Percentiles rank a stretch among this genome's conserved stretches.
phyloP scores from a whole-genome alignment of 2,113 vertebrate genomes.

The Pavo muticus region DNA sequence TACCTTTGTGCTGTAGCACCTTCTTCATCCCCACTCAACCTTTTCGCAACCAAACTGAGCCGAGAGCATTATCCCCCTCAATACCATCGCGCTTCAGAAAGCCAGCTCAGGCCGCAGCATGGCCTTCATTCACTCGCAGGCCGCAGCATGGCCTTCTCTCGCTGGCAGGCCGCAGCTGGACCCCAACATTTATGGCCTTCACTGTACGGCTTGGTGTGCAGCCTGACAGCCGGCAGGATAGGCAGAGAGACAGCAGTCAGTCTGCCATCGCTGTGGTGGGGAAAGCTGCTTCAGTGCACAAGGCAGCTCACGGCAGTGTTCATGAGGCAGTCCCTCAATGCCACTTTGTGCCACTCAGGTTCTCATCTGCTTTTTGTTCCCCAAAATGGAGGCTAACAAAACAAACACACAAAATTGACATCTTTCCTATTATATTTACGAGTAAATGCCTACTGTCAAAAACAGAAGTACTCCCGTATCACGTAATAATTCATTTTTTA shows the following conservation, averaged over 20 bases:
- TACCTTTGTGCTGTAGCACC: background rate
- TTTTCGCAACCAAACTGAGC: background rate
- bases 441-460: background rate
- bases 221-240: background rate
- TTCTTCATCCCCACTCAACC: background rate
- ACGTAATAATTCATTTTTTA: background rate
- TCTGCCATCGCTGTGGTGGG: background rate
- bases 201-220: background rate
- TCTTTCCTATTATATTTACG: background rate
- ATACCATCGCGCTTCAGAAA: background rate
- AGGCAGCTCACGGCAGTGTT: background rate
- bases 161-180: background rate
- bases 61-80: background rate
- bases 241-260: background rate
- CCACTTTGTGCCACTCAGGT: background rate
- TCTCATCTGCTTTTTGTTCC: background rate
- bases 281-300: background rate
- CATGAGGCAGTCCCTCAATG: background rate
- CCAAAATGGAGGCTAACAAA: background rate
- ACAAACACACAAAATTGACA: background rate
- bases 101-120: accelerated
- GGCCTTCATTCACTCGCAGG: background rate
- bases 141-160: background rate
- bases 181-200: background rate
- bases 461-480: background rate